Evolutionary conservation across 2,797 vertebrate genomes (phyloP), one percentile per base, ranked within the genome.

Genomic region (Buphagus erythrorhynchus): DNA sequence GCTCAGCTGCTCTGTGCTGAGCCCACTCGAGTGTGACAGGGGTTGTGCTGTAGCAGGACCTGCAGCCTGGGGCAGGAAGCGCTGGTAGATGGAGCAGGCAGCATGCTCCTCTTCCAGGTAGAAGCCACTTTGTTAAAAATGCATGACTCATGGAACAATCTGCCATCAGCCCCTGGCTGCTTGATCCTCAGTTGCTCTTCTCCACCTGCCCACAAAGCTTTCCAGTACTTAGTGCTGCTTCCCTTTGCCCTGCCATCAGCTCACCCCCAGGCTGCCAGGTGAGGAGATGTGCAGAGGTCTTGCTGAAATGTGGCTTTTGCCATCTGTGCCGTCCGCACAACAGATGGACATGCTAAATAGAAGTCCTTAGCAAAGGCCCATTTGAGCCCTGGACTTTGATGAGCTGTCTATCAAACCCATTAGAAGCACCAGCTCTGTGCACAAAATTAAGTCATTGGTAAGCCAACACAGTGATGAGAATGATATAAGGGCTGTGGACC

Each of bases 291-390:
- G 73, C 93, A 92, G 86, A 95, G 90, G 88, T 96, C 95, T 91
- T 93, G 66, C 66, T 0, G 26, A 93, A 95, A 95, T 86, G 51
- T 0, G 31, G 51, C 66, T 95, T 92, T 55, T 93, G 69, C 93
- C 95, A 95, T 96, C 95, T 97, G 96, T 78, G 77, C 79, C 90
- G 45, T 75, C 85, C 76, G 25, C 4, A 3, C 73, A 92, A 59
- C 96, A 97, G 96, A 97, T 96, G 95, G 92, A 81, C 73, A 31
- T 11, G 5, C 29, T 86, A 93, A 90, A 88, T 11, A 78, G 62
- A 87, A 73, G 73, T 80, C 76, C 66, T 72, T 22, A 77, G 90
- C 61, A 75, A 88, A 94, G 65, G 58, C 24, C 76, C 62, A 16
- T 72, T 86, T 57, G 66, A 93, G 95, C 76, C 88, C 79, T 69